Evolutionary conservation across 2,888 invertebrate species (phyloP).

Genomic region (Tipula lateralis): DNA sequence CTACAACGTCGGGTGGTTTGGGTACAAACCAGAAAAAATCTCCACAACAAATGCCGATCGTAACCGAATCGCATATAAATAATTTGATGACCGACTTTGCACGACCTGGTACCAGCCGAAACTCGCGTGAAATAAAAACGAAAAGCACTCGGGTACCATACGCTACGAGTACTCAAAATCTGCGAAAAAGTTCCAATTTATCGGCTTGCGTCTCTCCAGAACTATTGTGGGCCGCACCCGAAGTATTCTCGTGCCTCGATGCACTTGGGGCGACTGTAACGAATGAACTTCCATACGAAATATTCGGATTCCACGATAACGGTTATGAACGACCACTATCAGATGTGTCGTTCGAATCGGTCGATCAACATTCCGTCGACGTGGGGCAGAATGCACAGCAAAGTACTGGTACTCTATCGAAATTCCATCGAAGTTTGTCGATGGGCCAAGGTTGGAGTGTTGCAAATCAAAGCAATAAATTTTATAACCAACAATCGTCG

Average conservation of each 20-base stretch:
- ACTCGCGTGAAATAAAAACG: conserved; percentile 30
- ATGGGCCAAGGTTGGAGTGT: conserved; percentile 64
- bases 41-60: conserved; percentile 48
- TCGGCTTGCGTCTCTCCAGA: conserved; percentile 43
- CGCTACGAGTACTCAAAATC: conserved; percentile 30
- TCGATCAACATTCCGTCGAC: conserved; percentile 46
- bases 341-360: conserved; percentile 49
- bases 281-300: conserved; percentile 49
- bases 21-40: conserved; percentile 39
- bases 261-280: conserved; percentile 44
- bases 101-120: conserved; percentile 48
- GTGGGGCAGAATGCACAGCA: conserved; percentile 41
- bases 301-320: conserved; percentile 46
- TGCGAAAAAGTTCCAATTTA: conserved; percentile 45
- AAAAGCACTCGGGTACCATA: neutral
- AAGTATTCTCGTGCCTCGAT: conserved; percentile 48
- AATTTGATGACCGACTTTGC: conserved; percentile 42
- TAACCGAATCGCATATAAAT: conserved; percentile 46
- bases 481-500: conserved; percentile 20
- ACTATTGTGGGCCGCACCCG: conserved; percentile 47
- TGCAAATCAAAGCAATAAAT: neutral
- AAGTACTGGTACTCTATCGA: conserved; percentile 41
- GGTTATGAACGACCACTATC: conserved; percentile 49
- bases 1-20: conserved; percentile 50
- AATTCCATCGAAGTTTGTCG: conserved; percentile 79